Conservation (phyloP, 2,797 vertebrate species). For the Lepilemur ruficaudatus region DNA sequence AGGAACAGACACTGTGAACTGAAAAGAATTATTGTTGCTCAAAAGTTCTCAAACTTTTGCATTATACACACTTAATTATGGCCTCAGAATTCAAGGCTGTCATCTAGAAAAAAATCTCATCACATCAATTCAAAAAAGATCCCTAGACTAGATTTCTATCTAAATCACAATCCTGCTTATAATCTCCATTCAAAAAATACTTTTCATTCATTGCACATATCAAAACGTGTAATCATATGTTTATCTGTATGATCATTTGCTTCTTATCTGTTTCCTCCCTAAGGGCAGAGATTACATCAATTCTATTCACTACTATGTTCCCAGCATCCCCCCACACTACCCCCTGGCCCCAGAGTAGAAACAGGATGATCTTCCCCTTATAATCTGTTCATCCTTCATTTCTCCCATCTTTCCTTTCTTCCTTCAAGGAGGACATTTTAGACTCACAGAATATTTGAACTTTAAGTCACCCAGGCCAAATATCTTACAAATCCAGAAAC, state of each 20-base stretch:
- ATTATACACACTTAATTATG: background rate
- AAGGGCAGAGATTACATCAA: background rate
- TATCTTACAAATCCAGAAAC: background rate
- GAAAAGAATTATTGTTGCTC: background rate
- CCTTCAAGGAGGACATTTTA: conserved; percentile 15
- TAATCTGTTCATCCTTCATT: background rate
- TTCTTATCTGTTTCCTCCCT: background rate
- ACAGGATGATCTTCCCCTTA: background rate
- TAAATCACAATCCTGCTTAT: background rate
- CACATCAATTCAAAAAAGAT: background rate
- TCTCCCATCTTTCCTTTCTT: background rate
- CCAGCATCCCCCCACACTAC: background rate
- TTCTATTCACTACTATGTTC: background rate
- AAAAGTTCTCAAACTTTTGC: conserved; percentile 2
- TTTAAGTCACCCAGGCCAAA: background rate
- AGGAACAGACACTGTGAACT: background rate
- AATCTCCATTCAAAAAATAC: background rate
- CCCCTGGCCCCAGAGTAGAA: background rate
- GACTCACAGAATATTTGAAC: background rate
- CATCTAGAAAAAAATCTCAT: conserved; percentile 22
- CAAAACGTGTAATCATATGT: background rate
- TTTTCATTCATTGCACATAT: background rate
- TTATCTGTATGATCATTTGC: background rate
- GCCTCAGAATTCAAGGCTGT: background rate
- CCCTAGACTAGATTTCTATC: conserved; percentile 12